phyloP scores from a whole-genome alignment of 2,797 vertebrate species.

The Salarias fasciatus region DNA sequence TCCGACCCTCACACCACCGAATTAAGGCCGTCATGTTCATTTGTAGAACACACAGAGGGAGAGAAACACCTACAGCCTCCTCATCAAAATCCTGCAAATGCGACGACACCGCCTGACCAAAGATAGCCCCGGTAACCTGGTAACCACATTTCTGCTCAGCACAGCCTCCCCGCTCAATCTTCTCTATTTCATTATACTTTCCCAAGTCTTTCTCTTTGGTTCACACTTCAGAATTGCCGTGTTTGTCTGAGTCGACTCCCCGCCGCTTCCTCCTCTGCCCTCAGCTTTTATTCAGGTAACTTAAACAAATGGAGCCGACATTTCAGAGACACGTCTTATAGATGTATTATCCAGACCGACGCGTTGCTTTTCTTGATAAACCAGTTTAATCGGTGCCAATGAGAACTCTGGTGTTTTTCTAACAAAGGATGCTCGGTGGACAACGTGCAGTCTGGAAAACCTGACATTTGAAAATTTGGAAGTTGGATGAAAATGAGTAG shows the following conservation, averaged over 20 bases:
- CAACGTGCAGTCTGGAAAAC: no score
- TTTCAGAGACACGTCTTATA: no score
- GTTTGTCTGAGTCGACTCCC: conserved; percentile 19
- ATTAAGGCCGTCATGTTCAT: conserved; percentile 76
- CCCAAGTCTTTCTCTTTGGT: conserved; percentile 27
- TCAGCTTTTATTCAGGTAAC: no score
- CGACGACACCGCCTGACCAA: conserved; percentile 33
- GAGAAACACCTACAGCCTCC: conserved; percentile 46
- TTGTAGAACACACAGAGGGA: conserved; percentile 60
- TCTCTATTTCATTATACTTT: conserved; percentile 36
- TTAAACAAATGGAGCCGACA: no score
- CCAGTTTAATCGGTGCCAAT: no score
- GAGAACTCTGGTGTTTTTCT: no score
- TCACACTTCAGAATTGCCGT: not conserved
- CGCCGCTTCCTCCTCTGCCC: conserved; percentile 18
- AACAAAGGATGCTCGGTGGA: no score
- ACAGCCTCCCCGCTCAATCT: conserved; percentile 43
- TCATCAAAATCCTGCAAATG: conserved; percentile 56
- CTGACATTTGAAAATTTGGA: no score
- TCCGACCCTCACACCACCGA: conserved; percentile 60
- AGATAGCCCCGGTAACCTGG: conserved; percentile 22
- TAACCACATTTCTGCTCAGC: conserved; percentile 27
- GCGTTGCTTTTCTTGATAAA: no score
- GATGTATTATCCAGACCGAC: no score
- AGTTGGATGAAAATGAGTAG: no score